Base-by-base conservation (phyloP, 2,797 vertebrate genomes). In the Phalloptychus januarius region DNA sequence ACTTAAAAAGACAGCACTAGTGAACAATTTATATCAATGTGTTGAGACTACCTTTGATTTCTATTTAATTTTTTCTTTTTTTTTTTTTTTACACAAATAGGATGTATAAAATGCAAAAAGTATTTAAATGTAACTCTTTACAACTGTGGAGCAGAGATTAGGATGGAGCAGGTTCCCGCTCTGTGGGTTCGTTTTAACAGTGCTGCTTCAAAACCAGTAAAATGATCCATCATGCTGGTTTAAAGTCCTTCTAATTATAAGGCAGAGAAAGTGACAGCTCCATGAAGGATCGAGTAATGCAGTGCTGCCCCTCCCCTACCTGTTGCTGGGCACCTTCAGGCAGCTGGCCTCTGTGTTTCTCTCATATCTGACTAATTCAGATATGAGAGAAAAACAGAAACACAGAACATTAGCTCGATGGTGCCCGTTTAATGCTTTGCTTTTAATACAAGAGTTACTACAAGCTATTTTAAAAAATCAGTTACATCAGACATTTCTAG, bases 121-220 rank as follows among this genome's bases (percentile, higher is more conserved):
- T 87, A 81, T 90, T 87, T 91, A 69, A 85, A 65, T 76, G 65
- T 71, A 71, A 78, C 67, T 74, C 86, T 91, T 93, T 92, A 90
- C 89, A 89, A 79, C n/a, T 54, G 76, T 71, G 79, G 71, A 63
- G 48, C 78, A 56, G 76, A 83, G 81, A 83, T 85, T 40, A 86
- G 20, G 11, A 25, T 13, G 10, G 23, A n/a, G 38, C 25, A 42
- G 12, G 48, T 23, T 50, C 20, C 48, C 7, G 7, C 6, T 50
- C 7, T 50, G 48, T 50, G 48, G 48, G 48, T 50, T 50, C 7
- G 7, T 50, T 23, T 50, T 23, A 50, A 50, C n/a, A 31, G 15
- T 31, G 54, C n/a, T 2, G 16, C 61, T 61, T 61, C 12, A 61
- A 61, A 63, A 36, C 28, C 18, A 6, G 6, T 63, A 20, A 65